phyloP scores from a whole-genome alignment of 2,888 invertebrate species.

The Protonemura montana region DNA sequence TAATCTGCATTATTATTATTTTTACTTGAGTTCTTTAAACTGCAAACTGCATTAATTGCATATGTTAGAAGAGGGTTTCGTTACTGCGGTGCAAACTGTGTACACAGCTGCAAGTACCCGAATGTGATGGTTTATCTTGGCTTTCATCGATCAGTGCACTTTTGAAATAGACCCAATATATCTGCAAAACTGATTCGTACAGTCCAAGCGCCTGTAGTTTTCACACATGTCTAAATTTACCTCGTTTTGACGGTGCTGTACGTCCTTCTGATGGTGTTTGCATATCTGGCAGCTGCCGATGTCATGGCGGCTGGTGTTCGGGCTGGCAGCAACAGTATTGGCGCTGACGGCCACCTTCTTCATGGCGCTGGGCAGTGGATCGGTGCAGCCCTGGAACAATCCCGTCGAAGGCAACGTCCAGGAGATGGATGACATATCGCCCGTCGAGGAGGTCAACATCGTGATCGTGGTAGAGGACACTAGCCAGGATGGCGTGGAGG shows the following conservation, averaged over 20 bases:
- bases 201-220: no score
- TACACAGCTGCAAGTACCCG: no score
- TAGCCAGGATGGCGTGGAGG: not conserved
- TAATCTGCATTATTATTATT: no score
- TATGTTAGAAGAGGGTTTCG: no score
- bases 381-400: constrained; percentile 65
- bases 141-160: no score
- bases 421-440: not conserved
- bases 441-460: constrained; percentile 27
- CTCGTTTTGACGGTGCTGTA: not conserved
- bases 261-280: not conserved
- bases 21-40: no score
- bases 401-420: not conserved
- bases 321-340: constrained; percentile 65
- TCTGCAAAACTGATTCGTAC: no score
- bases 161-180: no score
- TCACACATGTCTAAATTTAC: no score
- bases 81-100: no score
- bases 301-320: constrained; percentile 68
- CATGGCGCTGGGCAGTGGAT: constrained; percentile 66
- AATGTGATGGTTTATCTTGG: no score
- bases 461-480: constrained; percentile 32
- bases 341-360: constrained; percentile 65
- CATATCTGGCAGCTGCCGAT: constrained; percentile 62
- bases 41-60: no score